Evolutionary conservation across 2,113 vertebrate genomes (phyloP), one percentile per base, ranked within the genome.

Genomic region (Myodes glareolus): DNA sequence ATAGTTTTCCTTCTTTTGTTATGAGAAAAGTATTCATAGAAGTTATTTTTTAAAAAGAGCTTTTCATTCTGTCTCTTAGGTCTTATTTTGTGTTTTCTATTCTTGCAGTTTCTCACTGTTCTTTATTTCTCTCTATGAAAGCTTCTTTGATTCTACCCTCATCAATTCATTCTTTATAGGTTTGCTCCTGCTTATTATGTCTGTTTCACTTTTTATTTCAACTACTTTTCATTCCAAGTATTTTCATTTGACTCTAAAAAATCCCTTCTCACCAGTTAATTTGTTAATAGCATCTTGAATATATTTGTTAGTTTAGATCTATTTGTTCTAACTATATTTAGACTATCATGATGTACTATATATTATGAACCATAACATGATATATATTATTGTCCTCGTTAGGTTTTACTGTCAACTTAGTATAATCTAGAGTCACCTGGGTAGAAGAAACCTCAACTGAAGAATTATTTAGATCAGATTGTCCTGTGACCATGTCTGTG

Each of bases 211-310:
- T 76, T 47, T 91, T 63, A 86, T 86, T 91, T 91, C 16, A 36
- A 39, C 70, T 58, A 50, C 50, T 55, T 88, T 75, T 72, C 52
- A 52, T 73, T n/a, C 14, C 36, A 3, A 73, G 27, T 73, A 45
- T 95, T 92, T 95, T 86, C n/a, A 67, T 68, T 90, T 95, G 58
- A 52, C 67, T 89, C 27, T 47, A 58, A 77, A 61, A 86, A 61
- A 31, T 3, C 36, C 25, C n/a, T 29, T 4, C 36, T 82, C 58
- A 14, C 10, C 23, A 61, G 13, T 82, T 58, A 52, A 25, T 81
- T 72, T 84, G 65, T 73, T 52, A 67, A 67, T 76, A 68, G 31
- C 31, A 78, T 29, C 21, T 81, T 61, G 68, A 50, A 17, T 81
- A 31, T 94, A 50, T 68, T 78, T 86, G 25, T 78, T 78, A 67